Evolutionary conservation across 2,113 vertebrate genomes (phyloP), one percentile per base, ranked within the genome.

Genomic region (Pampusana beccarii): DNA sequence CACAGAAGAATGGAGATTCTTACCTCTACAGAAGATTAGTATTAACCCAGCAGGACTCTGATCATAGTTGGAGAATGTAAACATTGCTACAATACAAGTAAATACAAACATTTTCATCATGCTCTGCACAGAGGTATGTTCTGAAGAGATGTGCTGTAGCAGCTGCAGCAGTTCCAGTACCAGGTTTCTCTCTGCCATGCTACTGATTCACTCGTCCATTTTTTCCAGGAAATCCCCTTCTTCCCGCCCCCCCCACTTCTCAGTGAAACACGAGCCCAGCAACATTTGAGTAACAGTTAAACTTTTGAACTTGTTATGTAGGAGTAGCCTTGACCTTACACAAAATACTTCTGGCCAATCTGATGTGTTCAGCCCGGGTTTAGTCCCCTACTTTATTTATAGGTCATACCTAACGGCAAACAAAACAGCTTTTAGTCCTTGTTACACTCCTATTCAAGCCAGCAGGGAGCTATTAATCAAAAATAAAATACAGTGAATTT

Each of bases 301-400:
- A 96, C 93, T 96, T 89, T 65, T 93, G 88, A 97, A 96, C 88
- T 57, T 90, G n/a, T 34, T 84, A 28, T 25, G 56, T 53, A 90
- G 82, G 74, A 78, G 38, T 67, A 77, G 51, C 51, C 64, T 92
- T 83, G 74, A 96, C 78, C 64, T 88, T 64, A 66, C 0, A 19
- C 61, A 91, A 90, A 95, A 92, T 69, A 42, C 46, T 44, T 74
- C 46, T 88, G 90, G 33, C 56, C 71, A 83, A 64, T 54, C 46
- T 33, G 38, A 70, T 48, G 64, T 48, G 56, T 54, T 78, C 75
- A 95, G 82, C 72, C 60, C 18, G 44, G 67, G 33, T 72, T 89
- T 70, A 80, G 75, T 73, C 34, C 71, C 36, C 54, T 21, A 4
- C 48, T 92, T 78, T 62, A 93, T 90, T 92, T 96, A 80, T 54